Conservation (phyloP, 2,113 vertebrate genomes). For the Naja naja region DNA sequence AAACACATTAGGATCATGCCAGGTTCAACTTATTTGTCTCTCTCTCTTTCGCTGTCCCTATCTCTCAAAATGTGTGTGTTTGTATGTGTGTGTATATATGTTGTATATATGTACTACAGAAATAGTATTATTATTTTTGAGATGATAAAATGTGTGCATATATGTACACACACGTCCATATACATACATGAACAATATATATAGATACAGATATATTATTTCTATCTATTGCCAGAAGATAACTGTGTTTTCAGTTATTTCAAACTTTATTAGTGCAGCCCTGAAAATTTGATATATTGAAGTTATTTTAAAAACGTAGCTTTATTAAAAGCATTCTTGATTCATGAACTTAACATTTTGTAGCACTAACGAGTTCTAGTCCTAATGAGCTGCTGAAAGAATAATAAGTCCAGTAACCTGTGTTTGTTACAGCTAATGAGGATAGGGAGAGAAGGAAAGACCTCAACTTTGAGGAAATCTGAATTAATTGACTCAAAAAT, state of each 20-base stretch:
- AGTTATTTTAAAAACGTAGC: conserved; percentile 23
- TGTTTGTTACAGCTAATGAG: conserved; percentile 59
- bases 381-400: conserved; percentile 62
- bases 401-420: conserved; percentile 55
- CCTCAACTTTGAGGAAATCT: conserved; percentile 44
- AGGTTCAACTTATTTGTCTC: background rate
- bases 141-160: background rate
- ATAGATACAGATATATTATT: background rate
- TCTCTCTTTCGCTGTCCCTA: background rate
- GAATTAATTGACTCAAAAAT: conserved; percentile 65
- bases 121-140: background rate
- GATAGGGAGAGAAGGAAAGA: conserved; percentile 19
- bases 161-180: background rate
- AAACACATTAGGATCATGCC: background rate
- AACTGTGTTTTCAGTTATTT: conserved; percentile 15
- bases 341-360: conserved; percentile 47
- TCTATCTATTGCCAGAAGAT: background rate
- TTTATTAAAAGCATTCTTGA: conserved; percentile 42
- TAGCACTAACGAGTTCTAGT: conserved; percentile 44
- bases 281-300: conserved; percentile 28
- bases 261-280: conserved; percentile 1
- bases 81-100: too few relatives aligned
- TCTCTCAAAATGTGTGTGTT: background rate
- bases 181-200: background rate
- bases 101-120: background rate